These are phyloP conservation scores for Scaptomyza flava DNA, from an alignment of 2,888 invertebrate genomes.

Conservation along the genomic window DNA sequence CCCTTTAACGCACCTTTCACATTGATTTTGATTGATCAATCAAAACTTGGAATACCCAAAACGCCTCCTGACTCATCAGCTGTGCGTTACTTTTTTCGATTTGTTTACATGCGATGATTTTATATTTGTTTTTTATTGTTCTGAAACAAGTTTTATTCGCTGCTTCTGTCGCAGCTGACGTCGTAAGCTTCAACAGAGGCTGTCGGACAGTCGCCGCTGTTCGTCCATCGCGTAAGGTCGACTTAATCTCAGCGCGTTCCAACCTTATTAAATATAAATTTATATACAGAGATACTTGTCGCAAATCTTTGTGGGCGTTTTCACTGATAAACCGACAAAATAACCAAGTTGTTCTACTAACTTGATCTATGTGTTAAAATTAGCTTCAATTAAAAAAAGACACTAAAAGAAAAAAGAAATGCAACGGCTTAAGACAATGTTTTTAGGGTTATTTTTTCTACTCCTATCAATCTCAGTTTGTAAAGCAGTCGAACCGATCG, in stretches of 20 bases:
- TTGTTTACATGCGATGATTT: slow-evolving; percentile 27
- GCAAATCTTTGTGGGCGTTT: slow-evolving; percentile 42
- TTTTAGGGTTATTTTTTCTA: slow-evolving; percentile 19
- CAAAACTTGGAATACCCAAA: slow-evolving; percentile 55
- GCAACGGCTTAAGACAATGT: slow-evolving; percentile 42
- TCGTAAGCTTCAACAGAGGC: slow-evolving; percentile 40
- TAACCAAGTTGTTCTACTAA: slow-evolving; percentile 12
- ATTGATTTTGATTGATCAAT: slow-evolving; percentile 42
- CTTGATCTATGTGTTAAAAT: slow-evolving; percentile 22
- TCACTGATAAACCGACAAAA: slow-evolving; percentile 36
- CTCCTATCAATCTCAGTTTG: slow-evolving; percentile 60
- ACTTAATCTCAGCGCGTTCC: slow-evolving; percentile 22
- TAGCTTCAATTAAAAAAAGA: slow-evolving; percentile 7
- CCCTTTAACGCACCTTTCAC: slow-evolving; percentile 30
- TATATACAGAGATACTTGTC: slow-evolving; percentile 5
- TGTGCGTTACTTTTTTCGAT: slow-evolving; percentile 55
- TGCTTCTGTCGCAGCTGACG: slow-evolving; percentile 38
- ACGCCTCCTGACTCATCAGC: slow-evolving; percentile 62
- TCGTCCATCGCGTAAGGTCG: slow-evolving; percentile 65
- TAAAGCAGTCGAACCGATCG: slow-evolving; percentile 46
- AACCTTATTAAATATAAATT: neutral
- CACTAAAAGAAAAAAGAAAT: slow-evolving; percentile 46
- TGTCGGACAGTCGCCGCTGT: slow-evolving; percentile 55
- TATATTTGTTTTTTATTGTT: slow-evolving; percentile 13
- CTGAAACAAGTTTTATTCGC: slow-evolving; percentile 64